phyloP scores from a whole-genome alignment of 30 jellyfish, hydroid and myxozoan species.

The Nemopilema nomurai region DNA sequence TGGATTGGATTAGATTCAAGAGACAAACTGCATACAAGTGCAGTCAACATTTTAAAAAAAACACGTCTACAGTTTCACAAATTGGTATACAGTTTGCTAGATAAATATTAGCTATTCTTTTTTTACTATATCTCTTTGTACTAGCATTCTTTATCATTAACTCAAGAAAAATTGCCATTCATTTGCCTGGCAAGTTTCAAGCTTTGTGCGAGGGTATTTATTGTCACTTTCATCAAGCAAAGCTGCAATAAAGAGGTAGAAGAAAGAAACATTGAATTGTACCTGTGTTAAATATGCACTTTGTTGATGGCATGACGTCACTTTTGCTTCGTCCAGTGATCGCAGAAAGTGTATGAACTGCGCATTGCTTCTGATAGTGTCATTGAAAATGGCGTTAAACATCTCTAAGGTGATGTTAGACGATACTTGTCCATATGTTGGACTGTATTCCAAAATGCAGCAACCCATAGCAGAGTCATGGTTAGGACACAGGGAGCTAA shows the following conservation, averaged over 20 bases:
- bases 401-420: slow-evolving; percentile 22
- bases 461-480: slow-evolving; percentile 7
- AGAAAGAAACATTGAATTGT: not conserved
- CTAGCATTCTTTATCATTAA: too few relatives aligned
- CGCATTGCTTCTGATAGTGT: slow-evolving; percentile 18
- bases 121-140: too few relatives aligned
- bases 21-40: too few relatives aligned
- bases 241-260: not conserved
- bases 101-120: too few relatives aligned
- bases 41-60: too few relatives aligned
- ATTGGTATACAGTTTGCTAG: too few relatives aligned
- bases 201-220: too few relatives aligned
- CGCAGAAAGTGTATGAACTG: slow-evolving; percentile 13
- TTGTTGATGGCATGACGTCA: slow-evolving; percentile 47
- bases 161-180: too few relatives aligned
- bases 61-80: too few relatives aligned
- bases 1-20: too few relatives aligned
- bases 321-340: slow-evolving; percentile 23
- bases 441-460: slow-evolving; percentile 46
- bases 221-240: too few relatives aligned
- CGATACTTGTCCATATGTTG: not conserved
- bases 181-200: too few relatives aligned
- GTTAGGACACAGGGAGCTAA: slow-evolving; percentile 28
- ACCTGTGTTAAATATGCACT: slow-evolving; percentile 64
- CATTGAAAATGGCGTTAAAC: slow-evolving; percentile 37